Percentiles rank a stretch among this genome's conserved stretches.
phyloP scores from a whole-genome alignment of 1,140 invertebrate genomes.

The Anoplophora glabripennis region DNA sequence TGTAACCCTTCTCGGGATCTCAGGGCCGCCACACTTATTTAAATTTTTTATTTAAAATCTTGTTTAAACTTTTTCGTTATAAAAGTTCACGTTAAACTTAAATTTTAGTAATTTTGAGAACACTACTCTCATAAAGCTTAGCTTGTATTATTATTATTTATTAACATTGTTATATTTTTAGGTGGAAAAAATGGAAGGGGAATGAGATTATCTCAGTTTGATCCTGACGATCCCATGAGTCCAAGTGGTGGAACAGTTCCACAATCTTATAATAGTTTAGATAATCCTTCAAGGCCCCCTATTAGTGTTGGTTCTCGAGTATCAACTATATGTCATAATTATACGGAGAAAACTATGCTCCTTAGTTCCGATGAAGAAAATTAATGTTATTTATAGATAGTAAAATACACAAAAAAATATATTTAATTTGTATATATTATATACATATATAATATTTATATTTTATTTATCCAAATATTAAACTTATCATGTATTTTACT shows the following conservation, averaged over 20 bases:
- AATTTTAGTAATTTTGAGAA: too few relatives aligned
- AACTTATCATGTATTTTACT: neutral
- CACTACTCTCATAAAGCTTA: too few relatives aligned
- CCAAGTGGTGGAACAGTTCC: slow-evolving; percentile 42
- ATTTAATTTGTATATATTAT: neutral
- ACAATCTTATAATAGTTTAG: slow-evolving; percentile 44
- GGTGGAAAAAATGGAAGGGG: slow-evolving; percentile 64
- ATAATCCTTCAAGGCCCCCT: slow-evolving; percentile 51
- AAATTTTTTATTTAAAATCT: too few relatives aligned
- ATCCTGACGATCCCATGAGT: slow-evolving; percentile 62
- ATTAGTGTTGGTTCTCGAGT: slow-evolving; percentile 64
- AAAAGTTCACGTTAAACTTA: too few relatives aligned
- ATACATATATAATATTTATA: too few relatives aligned
- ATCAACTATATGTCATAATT: slow-evolving; percentile 74
- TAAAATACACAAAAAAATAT: neutral
- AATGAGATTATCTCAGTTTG: slow-evolving; percentile 63
- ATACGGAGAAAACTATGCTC: slow-evolving; percentile 94
- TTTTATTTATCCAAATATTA: too few relatives aligned
- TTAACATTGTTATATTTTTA: slow-evolving; percentile 15
- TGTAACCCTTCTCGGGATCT: too few relatives aligned
- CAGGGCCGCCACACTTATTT: too few relatives aligned
- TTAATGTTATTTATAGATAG: slow-evolving; percentile 31
- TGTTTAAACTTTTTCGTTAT: too few relatives aligned
- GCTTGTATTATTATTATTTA: neutral
- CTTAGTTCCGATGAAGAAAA: slow-evolving; percentile 96